Evolutionary conservation across 2,113 vertebrate species (phyloP).

Genomic region (Kryptolebias marmoratus): DNA sequence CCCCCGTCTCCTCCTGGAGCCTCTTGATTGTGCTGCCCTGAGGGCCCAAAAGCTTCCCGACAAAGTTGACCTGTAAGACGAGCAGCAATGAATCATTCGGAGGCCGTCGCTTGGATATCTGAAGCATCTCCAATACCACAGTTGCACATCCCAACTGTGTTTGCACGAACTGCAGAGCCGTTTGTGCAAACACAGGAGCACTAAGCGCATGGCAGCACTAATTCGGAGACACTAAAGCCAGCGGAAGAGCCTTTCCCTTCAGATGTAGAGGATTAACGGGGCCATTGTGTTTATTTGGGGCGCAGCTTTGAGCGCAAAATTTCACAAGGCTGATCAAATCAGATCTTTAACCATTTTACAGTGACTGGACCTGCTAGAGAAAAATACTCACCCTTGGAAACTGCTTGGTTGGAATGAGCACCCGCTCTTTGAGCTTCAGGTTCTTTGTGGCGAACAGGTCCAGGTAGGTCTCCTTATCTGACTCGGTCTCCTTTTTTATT

Average conservation of each 20-base stretch:
- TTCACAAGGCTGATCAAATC: too few relatives aligned
- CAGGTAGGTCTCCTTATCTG: constrained; percentile 89
- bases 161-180: not conserved
- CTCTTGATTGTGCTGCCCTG: constrained; percentile 98
- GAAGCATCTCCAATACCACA: not conserved
- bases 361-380: not conserved
- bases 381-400: constrained; percentile 88
- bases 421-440: constrained; percentile 92
- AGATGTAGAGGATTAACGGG: too few relatives aligned
- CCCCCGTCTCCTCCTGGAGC: constrained; percentile 96
- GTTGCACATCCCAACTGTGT: not conserved
- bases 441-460: constrained; percentile 95
- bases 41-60: constrained; percentile 96
- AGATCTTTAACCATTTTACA: not conserved
- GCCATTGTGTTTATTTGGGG: too few relatives aligned
- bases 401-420: constrained; percentile 95
- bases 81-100: not conserved
- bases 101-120: too few relatives aligned
- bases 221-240: too few relatives aligned
- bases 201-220: not conserved
- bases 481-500: constrained; percentile 89
- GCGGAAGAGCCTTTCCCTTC: too few relatives aligned
- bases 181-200: not conserved
- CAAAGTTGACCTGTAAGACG: constrained; percentile 90
- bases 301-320: too few relatives aligned